These are phyloP conservation scores for Clusia tigrina DNA, from an alignment of 2,888 invertebrate genomes.

Conservation along the genomic window DNA sequence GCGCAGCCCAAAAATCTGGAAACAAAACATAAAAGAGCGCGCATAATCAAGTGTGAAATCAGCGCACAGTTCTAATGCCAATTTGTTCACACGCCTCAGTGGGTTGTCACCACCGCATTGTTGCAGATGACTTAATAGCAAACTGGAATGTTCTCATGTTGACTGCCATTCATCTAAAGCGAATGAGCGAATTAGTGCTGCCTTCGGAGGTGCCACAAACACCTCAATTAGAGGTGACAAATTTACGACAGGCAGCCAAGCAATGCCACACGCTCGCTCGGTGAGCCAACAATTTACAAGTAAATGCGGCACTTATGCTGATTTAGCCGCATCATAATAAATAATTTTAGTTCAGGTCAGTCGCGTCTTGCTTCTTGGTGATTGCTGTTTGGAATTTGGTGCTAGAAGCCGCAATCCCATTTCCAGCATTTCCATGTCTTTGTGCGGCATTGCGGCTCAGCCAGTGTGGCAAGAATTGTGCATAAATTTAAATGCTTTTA, in stretches of 20 bases:
- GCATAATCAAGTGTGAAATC: too few species aligned
- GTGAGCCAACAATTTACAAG: too few species aligned
- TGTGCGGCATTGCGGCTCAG: background rate
- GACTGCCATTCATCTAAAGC: background rate
- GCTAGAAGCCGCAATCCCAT: background rate
- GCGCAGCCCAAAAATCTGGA: too few species aligned
- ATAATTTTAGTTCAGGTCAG: background rate
- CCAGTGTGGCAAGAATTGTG: background rate
- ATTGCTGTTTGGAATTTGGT: too few species aligned
- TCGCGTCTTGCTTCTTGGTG: too few species aligned
- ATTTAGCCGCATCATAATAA: background rate
- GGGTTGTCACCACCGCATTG: too few species aligned
- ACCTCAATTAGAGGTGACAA: background rate
- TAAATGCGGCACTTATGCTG: constrained; percentile 6
- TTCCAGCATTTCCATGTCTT: background rate
- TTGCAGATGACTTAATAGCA: too few species aligned
- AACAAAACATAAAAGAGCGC: too few species aligned
- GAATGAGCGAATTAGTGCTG: too few species aligned
- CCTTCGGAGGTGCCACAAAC: background rate
- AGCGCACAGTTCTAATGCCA: too few species aligned
- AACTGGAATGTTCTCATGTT: background rate
- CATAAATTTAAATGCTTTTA: constrained; percentile 25
- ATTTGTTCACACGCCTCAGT: too few species aligned
- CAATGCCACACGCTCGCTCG: too few species aligned
- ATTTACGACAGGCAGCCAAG: background rate